Percentiles rank a stretch among this genome's conserved stretches.
phyloP scores from a whole-genome alignment of 2,888 invertebrate species.

The Rhopalosiphum nymphaeae region DNA sequence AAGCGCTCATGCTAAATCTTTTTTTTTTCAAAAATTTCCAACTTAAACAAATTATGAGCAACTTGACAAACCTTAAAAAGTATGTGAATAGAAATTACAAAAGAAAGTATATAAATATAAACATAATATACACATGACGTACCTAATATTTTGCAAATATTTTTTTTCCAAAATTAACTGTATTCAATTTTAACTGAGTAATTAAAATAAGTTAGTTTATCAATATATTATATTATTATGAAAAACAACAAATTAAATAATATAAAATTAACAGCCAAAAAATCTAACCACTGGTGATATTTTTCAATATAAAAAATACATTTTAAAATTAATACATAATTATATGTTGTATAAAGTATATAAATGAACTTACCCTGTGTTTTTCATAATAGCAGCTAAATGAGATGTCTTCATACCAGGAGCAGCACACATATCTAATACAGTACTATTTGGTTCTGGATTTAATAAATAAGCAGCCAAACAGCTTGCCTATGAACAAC shows the following conservation, averaged over 20 bases:
- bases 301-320: background rate
- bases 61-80: background rate
- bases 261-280: background rate
- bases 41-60: background rate
- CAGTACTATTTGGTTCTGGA: slow-evolving; percentile 79
- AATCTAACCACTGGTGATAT: background rate
- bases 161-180: background rate
- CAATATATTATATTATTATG: background rate
- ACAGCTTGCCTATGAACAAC: slow-evolving; percentile 84
- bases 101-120: background rate
- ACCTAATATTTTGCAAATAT: background rate
- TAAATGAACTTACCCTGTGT: slow-evolving; percentile 75
- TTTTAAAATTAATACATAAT: background rate
- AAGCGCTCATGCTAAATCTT: background rate
- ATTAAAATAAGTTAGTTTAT: background rate
- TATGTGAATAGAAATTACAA: background rate
- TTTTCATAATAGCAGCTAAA: slow-evolving; percentile 84
- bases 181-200: background rate
- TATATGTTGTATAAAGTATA: background rate
- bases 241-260: background rate
- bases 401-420: slow-evolving; percentile 98
- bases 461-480: slow-evolving; percentile 84
- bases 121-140: background rate
- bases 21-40: background rate
- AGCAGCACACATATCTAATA: slow-evolving; percentile 96